Percentiles rank a stretch among this genome's conserved stretches.
These are phyloP conservation scores for Protula sp. DNA, from an alignment of 2,888 invertebrate genomes.

Conservation along the genomic window DNA sequence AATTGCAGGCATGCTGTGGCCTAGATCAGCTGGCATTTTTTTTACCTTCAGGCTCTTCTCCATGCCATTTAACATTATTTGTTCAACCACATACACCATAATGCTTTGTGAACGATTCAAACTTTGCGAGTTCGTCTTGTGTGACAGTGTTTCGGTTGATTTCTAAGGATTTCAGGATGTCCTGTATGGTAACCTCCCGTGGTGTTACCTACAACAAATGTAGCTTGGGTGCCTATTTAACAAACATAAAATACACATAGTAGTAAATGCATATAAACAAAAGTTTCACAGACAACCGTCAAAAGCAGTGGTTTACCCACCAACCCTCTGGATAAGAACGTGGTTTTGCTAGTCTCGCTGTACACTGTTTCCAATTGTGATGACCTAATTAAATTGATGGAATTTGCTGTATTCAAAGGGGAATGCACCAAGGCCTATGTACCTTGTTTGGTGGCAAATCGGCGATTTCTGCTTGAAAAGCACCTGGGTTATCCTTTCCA, in stretches of 20 bases:
- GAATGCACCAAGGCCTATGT: too few relatives aligned
- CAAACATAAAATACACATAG: background rate
- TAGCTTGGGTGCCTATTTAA: background rate
- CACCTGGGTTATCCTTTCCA: conserved; percentile 20
- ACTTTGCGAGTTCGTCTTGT: conserved; percentile 33
- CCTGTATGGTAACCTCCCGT: conserved; percentile 30
- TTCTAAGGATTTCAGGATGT: conserved; percentile 36
- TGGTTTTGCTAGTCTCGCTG: too few relatives aligned
- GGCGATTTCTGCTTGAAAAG: conserved; percentile 27
- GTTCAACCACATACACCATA: conserved; percentile 39
- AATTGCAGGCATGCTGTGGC: too few relatives aligned
- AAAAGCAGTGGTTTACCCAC: too few relatives aligned
- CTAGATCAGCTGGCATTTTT: too few relatives aligned
- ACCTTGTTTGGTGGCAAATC: conserved; percentile 39
- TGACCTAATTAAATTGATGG: too few relatives aligned
- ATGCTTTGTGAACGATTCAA: conserved; percentile 35
- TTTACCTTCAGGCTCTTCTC: too few relatives aligned
- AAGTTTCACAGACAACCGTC: too few relatives aligned
- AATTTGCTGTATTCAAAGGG: too few relatives aligned
- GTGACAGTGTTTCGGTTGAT: conserved; percentile 38
- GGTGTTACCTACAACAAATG: conserved; percentile 30
- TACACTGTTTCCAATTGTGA: too few relatives aligned
- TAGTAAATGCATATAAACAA: background rate
- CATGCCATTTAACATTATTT: too few relatives aligned
- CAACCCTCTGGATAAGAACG: too few relatives aligned